phyloP scores from a whole-genome alignment of 2,888 invertebrate species.

The Epinotia brunnichana region DNA sequence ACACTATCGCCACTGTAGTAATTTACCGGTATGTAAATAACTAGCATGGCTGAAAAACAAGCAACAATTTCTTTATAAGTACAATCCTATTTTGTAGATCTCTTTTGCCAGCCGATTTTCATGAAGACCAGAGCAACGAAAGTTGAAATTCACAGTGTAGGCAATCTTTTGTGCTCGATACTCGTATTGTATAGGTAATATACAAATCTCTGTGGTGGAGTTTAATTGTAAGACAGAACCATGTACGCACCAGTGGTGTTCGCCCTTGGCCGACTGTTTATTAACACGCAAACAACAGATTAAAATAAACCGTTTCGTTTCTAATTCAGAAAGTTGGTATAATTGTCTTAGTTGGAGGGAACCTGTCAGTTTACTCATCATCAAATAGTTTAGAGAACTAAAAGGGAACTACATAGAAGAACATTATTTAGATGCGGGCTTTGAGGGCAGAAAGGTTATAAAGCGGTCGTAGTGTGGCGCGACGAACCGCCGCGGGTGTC shows the following conservation, averaged over 20 bases:
- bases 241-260: not conserved
- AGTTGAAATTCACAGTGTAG: too few species aligned
- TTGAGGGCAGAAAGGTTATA: constrained; percentile 57
- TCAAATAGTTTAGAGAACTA: constrained; percentile 40
- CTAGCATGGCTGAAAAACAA: too few species aligned
- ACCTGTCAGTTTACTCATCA: constrained; percentile 9
- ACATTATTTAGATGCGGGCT: constrained; percentile 54
- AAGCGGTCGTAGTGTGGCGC: constrained; percentile 60
- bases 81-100: too few species aligned
- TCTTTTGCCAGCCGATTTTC: too few species aligned
- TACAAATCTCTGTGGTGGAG: too few species aligned
- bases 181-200: too few species aligned
- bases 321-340: not conserved
- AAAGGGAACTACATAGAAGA: constrained; percentile 50
- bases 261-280: not conserved
- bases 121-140: too few species aligned
- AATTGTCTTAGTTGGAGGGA: constrained; percentile 1
- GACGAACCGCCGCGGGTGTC: constrained; percentile 49
- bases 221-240: not conserved
- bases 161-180: too few species aligned
- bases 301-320: constrained; percentile 7
- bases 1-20: too few species aligned
- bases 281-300: constrained; percentile 7
- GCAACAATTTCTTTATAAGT: too few species aligned
- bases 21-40: too few species aligned